Evolutionary conservation across 2,113 vertebrate genomes (phyloP).

Genomic region (Hirundichthys speculiger): DNA sequence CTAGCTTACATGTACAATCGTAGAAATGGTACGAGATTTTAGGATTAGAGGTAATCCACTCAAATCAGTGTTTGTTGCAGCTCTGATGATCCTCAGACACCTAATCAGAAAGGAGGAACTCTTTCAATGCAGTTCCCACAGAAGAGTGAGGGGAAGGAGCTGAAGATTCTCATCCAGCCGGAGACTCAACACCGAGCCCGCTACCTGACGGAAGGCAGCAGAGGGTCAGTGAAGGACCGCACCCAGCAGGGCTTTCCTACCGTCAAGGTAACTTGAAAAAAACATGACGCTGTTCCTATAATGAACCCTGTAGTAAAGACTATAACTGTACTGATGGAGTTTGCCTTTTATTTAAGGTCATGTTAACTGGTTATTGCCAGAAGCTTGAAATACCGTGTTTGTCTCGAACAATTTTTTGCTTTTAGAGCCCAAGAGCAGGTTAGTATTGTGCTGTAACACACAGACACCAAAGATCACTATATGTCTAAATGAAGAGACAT

Average conservation of each 20-base stretch:
- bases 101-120: conserved; percentile 85
- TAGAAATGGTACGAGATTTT: neutral
- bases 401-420: neutral
- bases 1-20: neutral
- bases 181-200: conserved; percentile 97
- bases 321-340: neutral
- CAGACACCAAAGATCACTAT: no score
- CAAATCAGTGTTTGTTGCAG: conserved; percentile 62
- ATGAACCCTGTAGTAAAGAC: neutral
- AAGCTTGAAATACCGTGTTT: neutral
- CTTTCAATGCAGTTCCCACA: conserved; percentile 91
- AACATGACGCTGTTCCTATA: neutral
- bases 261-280: conserved; percentile 87
- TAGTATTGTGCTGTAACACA: no score
- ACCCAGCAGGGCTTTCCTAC: conserved; percentile 97
- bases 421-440: neutral
- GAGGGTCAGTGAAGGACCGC: conserved; percentile 96
- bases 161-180: conserved; percentile 96
- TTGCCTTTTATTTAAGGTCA: conserved; percentile 13
- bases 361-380: no score
- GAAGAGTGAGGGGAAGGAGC: conserved; percentile 94
- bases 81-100: conserved; percentile 68
- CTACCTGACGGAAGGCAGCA: conserved; percentile 97
- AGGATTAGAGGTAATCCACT: conserved; percentile 7
- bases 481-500: no score